Conservation (phyloP, 2,113 vertebrate species). For the Psammodynastes pulverulentus region DNA sequence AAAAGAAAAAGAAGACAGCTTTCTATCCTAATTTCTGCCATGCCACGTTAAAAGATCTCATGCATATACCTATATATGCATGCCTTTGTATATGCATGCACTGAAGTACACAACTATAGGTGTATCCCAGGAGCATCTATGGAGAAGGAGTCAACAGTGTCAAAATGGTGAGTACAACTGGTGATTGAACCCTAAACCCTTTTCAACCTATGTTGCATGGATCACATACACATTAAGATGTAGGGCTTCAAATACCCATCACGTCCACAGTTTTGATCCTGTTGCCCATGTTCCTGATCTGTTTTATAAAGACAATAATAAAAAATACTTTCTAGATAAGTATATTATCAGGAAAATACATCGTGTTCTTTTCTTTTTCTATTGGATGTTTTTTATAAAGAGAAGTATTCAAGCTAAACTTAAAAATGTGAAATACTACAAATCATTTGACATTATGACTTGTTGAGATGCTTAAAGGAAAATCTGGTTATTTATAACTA, state of each 20-base stretch:
- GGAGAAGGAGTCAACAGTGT: neutral
- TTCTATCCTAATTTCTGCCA: neutral
- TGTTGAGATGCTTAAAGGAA: neutral
- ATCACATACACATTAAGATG: neutral
- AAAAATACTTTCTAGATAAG: neutral
- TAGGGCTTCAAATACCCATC: neutral
- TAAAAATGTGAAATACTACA: slow-evolving; percentile 17
- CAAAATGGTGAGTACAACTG: neutral
- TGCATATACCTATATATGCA: neutral
- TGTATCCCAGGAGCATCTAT: neutral
- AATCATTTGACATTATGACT: slow-evolving; percentile 11
- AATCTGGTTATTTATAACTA: slow-evolving; percentile 44
- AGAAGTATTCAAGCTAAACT: slow-evolving; percentile 15
- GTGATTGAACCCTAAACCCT: neutral
- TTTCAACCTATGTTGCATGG: neutral
- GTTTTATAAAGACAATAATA: slow-evolving; percentile 16
- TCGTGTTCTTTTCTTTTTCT: neutral
- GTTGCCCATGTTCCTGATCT: neutral
- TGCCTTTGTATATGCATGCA: neutral
- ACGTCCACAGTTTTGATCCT: neutral
- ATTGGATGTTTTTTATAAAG: neutral
- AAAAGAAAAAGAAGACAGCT: neutral
- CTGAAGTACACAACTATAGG: neutral
- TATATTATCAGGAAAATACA: neutral
- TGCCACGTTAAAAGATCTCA: neutral